phyloP scores from a whole-genome alignment of 2,888 invertebrate genomes.

The Agrotis exclamationis region DNA sequence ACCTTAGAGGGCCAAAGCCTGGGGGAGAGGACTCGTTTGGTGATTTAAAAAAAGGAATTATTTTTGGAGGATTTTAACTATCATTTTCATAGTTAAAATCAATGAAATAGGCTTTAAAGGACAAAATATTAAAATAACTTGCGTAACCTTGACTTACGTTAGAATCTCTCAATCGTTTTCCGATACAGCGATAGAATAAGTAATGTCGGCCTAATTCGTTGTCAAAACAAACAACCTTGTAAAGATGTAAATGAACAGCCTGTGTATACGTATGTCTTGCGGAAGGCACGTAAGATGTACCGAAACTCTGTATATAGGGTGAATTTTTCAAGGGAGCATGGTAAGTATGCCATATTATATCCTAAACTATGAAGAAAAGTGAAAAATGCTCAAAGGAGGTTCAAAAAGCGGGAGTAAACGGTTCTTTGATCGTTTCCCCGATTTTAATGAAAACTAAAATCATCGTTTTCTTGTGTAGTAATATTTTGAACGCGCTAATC shows the following conservation, averaged over 20 bases:
- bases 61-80: too few species aligned
- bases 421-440: too few species aligned
- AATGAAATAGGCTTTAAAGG: neutral
- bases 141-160: neutral
- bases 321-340: neutral
- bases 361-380: too few species aligned
- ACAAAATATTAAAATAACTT: neutral
- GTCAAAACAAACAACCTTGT: slow-evolving; percentile 7
- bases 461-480: too few species aligned
- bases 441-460: too few species aligned
- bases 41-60: too few species aligned
- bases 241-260: slow-evolving; percentile 27
- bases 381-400: too few species aligned
- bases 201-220: slow-evolving; percentile 8
- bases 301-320: neutral
- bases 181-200: slow-evolving; percentile 5
- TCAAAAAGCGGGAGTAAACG: too few species aligned
- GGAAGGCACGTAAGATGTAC: neutral
- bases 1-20: too few species aligned
- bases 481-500: too few species aligned
- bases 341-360: too few species aligned
- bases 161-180: neutral
- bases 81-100: neutral
- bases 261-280: slow-evolving; percentile 3
- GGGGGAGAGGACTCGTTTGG: too few species aligned